Evolutionary conservation across 2,888 invertebrate genomes (phyloP), one percentile per base, ranked within the genome.

Genomic region (Phyllotreta striolata): DNA sequence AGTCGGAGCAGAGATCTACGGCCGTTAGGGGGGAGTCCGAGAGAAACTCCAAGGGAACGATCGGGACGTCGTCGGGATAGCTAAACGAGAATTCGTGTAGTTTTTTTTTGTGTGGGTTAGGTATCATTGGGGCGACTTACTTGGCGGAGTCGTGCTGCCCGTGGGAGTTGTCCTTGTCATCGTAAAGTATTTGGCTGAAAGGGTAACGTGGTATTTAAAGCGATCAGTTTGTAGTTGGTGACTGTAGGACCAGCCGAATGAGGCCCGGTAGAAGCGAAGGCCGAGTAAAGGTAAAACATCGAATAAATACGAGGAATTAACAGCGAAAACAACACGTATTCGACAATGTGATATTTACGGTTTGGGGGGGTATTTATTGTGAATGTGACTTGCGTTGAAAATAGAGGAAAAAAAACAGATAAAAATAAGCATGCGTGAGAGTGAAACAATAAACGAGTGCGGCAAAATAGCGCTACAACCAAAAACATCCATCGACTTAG

Each of bases 1-100:
- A 90, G 79, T 96, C 95, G 3, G 92, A 89, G 52, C 94, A 94
- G 49, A 95, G 84, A 77, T 93, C 92, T 47, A 89, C 88, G 0
- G 91, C 87, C 0, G 89, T 91, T 54, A 93, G 84, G 55, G 87
- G 89, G 43, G 89, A 88, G 74, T 88, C 88, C 70, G 90, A 90
- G 2, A 91, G 84, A 84, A 91, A 91, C 77, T 91, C 91, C 59
- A 86, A 83, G 8, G 85, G 86, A 56, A 89, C 85, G 6, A 87
- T 84, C 3, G 89, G 88, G 34, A 89, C 87, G 77, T 90, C 90
- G 78, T 91, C 91, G 8, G 89, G 87, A 71, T 87, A 89, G 78
- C 90, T 90, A 76, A 58, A 78, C 34, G 14, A 49, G 14, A 34
- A 6, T 49, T 24, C 49, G 24, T 46, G 8, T 46, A 46, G 12